A percentile compares a stretch with the other conserved stretches of the same genome.
phyloP scores from a whole-genome alignment of 2,113 vertebrate species.

The Cephalopterus ornatus region DNA sequence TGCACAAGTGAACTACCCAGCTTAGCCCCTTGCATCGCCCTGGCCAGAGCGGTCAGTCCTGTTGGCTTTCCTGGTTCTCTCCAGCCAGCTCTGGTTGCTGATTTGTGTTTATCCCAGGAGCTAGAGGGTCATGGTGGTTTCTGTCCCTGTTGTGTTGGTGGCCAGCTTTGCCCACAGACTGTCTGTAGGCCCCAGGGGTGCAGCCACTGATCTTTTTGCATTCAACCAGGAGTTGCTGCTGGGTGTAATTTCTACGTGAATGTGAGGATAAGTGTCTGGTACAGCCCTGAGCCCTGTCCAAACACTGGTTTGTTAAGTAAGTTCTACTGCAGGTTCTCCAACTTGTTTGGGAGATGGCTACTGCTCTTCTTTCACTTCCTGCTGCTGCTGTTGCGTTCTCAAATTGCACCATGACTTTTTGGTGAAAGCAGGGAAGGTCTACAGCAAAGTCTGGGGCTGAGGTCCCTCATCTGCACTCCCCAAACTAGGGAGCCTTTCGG shows the following conservation, averaged over 20 bases:
- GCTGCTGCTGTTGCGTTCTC: neutral
- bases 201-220: neutral
- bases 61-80: neutral
- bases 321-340: neutral
- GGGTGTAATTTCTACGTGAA: neutral
- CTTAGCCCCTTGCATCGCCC: fast-evolving
- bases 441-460: neutral
- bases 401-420: neutral
- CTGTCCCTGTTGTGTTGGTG: neutral
- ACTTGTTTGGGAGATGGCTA: neutral
- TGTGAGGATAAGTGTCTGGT: neutral
- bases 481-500: neutral
- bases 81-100: neutral
- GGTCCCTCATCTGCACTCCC: neutral
- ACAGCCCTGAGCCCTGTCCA: fast-evolving
- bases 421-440: neutral
- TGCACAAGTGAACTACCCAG: too few species aligned
- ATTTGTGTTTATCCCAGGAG: neutral
- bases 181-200: neutral
- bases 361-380: neutral
- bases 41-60: neutral
- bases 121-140: neutral
- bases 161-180: neutral
- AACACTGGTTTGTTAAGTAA: neutral
- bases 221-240: neutral